phyloP scores from a whole-genome alignment of 2,113 vertebrate species.

The Hippolais icterina region DNA sequence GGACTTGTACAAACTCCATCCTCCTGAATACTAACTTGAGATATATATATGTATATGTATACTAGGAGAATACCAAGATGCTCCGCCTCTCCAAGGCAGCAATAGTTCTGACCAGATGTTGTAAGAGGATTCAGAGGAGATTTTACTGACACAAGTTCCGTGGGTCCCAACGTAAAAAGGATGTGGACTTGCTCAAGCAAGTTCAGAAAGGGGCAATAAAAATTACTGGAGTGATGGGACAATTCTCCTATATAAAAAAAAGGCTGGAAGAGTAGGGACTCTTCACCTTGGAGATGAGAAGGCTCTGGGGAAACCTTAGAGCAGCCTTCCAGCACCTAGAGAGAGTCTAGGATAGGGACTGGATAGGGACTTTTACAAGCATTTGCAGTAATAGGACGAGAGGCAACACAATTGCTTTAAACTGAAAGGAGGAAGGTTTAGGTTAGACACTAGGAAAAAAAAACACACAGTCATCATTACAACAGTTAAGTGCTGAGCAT shows the following conservation, averaged over 20 bases:
- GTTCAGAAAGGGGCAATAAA: not conserved
- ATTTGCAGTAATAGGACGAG: accelerated
- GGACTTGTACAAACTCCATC: not conserved
- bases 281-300: not conserved
- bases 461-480: not conserved
- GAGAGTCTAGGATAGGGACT: too few relatives aligned
- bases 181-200: not conserved
- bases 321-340: not conserved
- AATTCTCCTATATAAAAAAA: not conserved
- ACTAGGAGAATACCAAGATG: not conserved
- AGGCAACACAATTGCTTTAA: not conserved
- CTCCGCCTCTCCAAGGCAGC: not conserved
- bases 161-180: accelerated
- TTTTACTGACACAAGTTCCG: not conserved
- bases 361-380: not conserved
- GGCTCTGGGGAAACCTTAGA: not conserved
- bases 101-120: not conserved
- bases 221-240: not conserved
- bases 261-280: not conserved
- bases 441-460: not conserved
- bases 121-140: not conserved
- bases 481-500: not conserved
- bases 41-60: accelerated
- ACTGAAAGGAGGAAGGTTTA: not conserved
- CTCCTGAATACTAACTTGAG: not conserved